Conservation (phyloP, 64 coral and sea anemone genomes). For the Pachyseris speciosa region DNA sequence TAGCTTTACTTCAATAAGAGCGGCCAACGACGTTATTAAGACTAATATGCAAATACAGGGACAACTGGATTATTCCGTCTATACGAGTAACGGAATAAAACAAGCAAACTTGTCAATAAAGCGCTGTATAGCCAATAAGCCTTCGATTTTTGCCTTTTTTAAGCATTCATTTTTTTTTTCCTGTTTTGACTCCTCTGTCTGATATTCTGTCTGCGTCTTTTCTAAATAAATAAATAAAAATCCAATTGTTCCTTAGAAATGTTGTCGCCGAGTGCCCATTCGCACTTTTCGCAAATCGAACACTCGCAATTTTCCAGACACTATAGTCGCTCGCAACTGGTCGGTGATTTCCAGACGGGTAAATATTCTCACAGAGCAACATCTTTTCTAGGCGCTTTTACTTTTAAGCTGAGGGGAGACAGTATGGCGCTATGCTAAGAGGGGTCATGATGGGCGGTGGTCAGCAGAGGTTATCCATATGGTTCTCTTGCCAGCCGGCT, state of each 20-base stretch:
- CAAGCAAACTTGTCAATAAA: conserved; percentile 21
- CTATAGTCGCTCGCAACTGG: too few species aligned
- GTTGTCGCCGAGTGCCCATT: not conserved
- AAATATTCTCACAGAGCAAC: not conserved
- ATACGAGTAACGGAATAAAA: conserved; percentile 30
- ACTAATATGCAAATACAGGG: conserved; percentile 29
- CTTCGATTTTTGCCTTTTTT: not conserved
- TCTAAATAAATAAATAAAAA: not conserved
- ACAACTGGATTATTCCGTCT: not conserved
- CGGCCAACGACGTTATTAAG: not conserved
- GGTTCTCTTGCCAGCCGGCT: too few species aligned
- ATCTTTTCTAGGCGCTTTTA: too few species aligned
- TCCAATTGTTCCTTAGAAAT: too few species aligned
- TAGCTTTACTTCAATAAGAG: not conserved
- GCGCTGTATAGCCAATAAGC: not conserved
- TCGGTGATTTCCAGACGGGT: not conserved
- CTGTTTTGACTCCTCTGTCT: not conserved
- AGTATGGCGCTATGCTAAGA: too few species aligned
- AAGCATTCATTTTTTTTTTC: not conserved
- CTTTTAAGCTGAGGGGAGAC: too few species aligned
- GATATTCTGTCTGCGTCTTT: not conserved
- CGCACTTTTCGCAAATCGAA: not conserved
- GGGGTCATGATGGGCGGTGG: too few species aligned
- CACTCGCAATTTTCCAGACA: not conserved
- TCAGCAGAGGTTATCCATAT: too few species aligned